Conservation (phyloP, 2,888 invertebrate genomes). For the Drosophila parthenogenetica region DNA sequence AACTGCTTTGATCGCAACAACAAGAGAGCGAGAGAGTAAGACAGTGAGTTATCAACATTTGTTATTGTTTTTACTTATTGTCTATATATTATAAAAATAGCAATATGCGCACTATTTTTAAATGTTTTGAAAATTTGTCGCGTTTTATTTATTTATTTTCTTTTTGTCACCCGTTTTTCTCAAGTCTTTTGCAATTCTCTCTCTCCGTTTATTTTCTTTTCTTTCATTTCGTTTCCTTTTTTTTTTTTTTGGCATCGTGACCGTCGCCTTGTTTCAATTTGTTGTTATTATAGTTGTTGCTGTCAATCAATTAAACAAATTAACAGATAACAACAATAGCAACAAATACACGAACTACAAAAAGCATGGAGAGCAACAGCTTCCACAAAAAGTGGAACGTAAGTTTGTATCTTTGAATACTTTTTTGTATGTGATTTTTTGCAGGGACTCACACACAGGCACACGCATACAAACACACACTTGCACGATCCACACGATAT, state of each 20-base stretch:
- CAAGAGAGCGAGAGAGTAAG: not conserved
- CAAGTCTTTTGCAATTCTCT: slow-evolving; percentile 26
- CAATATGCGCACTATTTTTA: slow-evolving; percentile 83
- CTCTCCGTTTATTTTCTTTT: slow-evolving; percentile 8
- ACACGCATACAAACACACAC: slow-evolving; percentile 18
- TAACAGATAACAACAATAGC: slow-evolving; percentile 39
- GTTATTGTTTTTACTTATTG: slow-evolving; percentile 46
- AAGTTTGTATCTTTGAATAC: not conserved
- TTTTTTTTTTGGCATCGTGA: slow-evolving; percentile 55
- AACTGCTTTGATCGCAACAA: slow-evolving; percentile 1
- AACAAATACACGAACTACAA: slow-evolving; percentile 18
- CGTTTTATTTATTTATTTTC: slow-evolving; percentile 12
- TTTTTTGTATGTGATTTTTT: slow-evolving; percentile 4
- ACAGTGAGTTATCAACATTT: slow-evolving; percentile 45
- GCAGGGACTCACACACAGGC: slow-evolving; percentile 22
- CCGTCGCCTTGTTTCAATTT: slow-evolving; percentile 63
- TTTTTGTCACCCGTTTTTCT: slow-evolving; percentile 40
- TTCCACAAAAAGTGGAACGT: slow-evolving; percentile 20
- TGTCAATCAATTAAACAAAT: slow-evolving; percentile 68
- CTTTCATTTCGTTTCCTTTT: slow-evolving; percentile 12
- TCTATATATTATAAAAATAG: slow-evolving; percentile 67
- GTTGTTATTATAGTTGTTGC: slow-evolving; percentile 68
- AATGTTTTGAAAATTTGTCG: slow-evolving; percentile 69
- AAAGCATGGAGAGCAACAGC: slow-evolving; percentile 14
- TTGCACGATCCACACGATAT: slow-evolving; percentile 32